Evolutionary conservation across 2,888 invertebrate species (phyloP), one percentile per base, ranked within the genome.

Genomic region (Campoletis raptor): DNA sequence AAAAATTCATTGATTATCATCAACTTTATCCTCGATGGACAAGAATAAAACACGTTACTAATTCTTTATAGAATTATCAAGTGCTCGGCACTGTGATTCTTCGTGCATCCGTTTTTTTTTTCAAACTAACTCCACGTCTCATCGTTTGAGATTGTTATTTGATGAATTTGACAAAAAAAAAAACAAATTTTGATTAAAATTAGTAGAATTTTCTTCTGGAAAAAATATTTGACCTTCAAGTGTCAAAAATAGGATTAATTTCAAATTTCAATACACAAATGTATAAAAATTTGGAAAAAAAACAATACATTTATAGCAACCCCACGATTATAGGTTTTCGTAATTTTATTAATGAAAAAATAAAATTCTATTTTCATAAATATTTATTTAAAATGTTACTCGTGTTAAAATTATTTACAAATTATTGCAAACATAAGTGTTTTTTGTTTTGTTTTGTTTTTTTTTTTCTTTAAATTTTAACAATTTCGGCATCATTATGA

Each of bases 1-100:
- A 69, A 83, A 79, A 83, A 85, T 66, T 79, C 67, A 82, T 74
- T 77, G 83, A 80, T 83, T 81, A 83, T 83, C 81, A 45, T 72
- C 21, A 36, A 72, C 37, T 45, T 67, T 74, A 76, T 74, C 52
- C 83, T 48, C 37, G 24, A 54, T 72, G 42, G 70, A 81, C 73
- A 48, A 52, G 40, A 72, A 78, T 66, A 79, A 69, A 67, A 42
- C 52, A 72, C 48, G 64, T 61, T 40, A 52, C 42, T 72, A 52
- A 37, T 78, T 70, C 78, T 66, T 66, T 57, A 72, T 64, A 42
- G 42, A 78, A 72, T 40, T 10, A 66, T 78, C 36, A 36, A 37
- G 64, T 24, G 48, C 42, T 54, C 64, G 37, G 21, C 37, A 24
- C 18, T 15, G 18, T 45, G 4, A 37, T 52, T 54, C 12, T 21